A percentile compares a stretch with the other conserved stretches of the same genome.
Conservation (phyloP, 2,113 vertebrate genomes). For the Cephalopterus ornatus region DNA sequence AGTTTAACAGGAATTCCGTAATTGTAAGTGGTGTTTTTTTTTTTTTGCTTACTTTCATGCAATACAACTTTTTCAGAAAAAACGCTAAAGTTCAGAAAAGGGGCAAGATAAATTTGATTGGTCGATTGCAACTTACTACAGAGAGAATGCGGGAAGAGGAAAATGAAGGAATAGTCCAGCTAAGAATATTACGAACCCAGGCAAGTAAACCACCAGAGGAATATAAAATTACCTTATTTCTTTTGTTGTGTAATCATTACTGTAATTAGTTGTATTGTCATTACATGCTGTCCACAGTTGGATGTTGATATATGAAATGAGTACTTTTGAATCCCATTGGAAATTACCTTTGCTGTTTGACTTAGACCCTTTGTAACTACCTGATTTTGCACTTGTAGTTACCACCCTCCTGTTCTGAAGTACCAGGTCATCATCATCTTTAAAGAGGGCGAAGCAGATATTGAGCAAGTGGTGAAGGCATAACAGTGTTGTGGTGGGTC, state of each 20-base stretch:
- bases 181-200: slow-evolving; percentile 98
- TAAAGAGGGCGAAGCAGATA: not conserved
- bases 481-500: not conserved
- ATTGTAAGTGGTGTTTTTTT: not conserved
- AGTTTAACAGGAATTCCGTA: not conserved
- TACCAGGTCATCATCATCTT: accelerated
- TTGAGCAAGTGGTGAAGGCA: not conserved
- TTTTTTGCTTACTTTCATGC: not conserved
- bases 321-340: not conserved
- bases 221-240: not conserved
- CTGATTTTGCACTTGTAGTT: not conserved
- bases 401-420: not conserved
- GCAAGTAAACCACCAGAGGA: slow-evolving; percentile 65
- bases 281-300: not conserved
- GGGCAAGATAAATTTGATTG: slow-evolving; percentile 98
- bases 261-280: not conserved
- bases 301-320: not conserved
- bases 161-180: slow-evolving; percentile 98
- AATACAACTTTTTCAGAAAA: slow-evolving; percentile 83
- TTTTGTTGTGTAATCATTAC: not conserved
- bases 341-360: not conserved
- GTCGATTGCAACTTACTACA: slow-evolving; percentile 95
- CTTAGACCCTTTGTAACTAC: not conserved
- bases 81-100: slow-evolving; percentile 98
- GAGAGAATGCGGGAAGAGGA: slow-evolving; percentile 99